These are phyloP conservation scores for Petrocephalus sullivani DNA, from an alignment of 2,797 vertebrate genomes.

Conservation along the genomic window DNA sequence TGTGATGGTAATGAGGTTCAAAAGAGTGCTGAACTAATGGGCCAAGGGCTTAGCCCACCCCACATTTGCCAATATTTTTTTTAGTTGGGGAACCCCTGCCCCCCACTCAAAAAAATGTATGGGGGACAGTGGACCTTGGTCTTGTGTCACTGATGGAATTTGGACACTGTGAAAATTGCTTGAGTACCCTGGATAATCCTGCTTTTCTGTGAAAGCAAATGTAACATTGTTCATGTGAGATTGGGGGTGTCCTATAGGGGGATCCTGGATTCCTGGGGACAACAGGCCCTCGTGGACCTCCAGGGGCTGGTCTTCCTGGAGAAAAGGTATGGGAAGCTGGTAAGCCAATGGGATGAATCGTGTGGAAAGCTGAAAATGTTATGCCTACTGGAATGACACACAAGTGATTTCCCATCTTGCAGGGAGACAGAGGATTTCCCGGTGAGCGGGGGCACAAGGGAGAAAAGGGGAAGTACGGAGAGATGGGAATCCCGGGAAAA, in stretches of 20 bases:
- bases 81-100: background rate
- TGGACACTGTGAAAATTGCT: background rate
- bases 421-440: conserved; percentile 68
- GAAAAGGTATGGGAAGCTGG: conserved; percentile 65
- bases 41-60: background rate
- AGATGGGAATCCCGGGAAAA: conserved; percentile 65
- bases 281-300: conserved; percentile 68
- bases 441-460: conserved; percentile 73
- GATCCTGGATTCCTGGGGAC: conserved; percentile 73
- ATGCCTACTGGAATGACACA: background rate
- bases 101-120: background rate
- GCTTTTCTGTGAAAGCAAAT: background rate
- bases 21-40: background rate
- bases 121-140: background rate
- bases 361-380: background rate
- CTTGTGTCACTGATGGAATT: background rate
- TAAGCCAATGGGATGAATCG: background rate
- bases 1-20: background rate
- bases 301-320: conserved; percentile 72
- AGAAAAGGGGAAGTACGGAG: conserved; percentile 68
- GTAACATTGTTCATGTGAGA: background rate
- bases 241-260: conserved; percentile 53
- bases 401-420: conserved; percentile 16
- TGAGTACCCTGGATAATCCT: background rate
- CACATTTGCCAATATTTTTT: background rate